Conservation (phyloP, 2,113 vertebrate species). For the Antennarius striatus region DNA sequence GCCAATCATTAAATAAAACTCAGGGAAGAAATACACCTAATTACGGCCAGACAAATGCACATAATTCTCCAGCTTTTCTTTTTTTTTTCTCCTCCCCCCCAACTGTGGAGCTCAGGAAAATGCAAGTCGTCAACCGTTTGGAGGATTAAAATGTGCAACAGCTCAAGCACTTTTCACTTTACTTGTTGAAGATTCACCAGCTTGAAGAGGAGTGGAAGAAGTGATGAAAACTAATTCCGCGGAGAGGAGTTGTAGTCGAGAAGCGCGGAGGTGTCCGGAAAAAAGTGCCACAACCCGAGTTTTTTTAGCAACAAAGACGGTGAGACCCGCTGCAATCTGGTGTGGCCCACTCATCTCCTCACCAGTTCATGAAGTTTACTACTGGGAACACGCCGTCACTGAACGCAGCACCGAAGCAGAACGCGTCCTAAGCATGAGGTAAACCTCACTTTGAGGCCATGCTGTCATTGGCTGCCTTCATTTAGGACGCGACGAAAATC, state of each 20-base stretch:
- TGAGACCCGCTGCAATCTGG: constrained; percentile 19
- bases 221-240: constrained; percentile 46
- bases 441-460: too few relatives aligned
- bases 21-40: constrained; percentile 76
- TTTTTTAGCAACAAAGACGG: constrained; percentile 22
- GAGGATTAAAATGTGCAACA: constrained; percentile 62
- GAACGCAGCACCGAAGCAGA: too few relatives aligned
- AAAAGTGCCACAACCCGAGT: constrained; percentile 25
- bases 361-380: too few relatives aligned
- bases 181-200: constrained; percentile 47
- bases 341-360: constrained; percentile 34
- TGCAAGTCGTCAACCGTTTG: constrained; percentile 49
- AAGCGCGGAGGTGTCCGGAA: constrained; percentile 24
- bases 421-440: too few relatives aligned
- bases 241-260: constrained; percentile 28
- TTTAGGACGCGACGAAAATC: too few relatives aligned
- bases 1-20: constrained; percentile 76
- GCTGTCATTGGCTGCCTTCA: too few relatives aligned
- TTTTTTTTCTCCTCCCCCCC: neutral
- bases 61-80: constrained; percentile 47
- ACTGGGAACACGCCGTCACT: too few relatives aligned
- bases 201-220: constrained; percentile 22
- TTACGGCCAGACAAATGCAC: constrained; percentile 71
- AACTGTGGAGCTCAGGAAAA: constrained; percentile 53
- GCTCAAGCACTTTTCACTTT: constrained; percentile 65